Evolutionary conservation across 2,113 vertebrate species (phyloP), one percentile per base, ranked within the genome.

Genomic region (Cyphomyrus plagiostoma): DNA sequence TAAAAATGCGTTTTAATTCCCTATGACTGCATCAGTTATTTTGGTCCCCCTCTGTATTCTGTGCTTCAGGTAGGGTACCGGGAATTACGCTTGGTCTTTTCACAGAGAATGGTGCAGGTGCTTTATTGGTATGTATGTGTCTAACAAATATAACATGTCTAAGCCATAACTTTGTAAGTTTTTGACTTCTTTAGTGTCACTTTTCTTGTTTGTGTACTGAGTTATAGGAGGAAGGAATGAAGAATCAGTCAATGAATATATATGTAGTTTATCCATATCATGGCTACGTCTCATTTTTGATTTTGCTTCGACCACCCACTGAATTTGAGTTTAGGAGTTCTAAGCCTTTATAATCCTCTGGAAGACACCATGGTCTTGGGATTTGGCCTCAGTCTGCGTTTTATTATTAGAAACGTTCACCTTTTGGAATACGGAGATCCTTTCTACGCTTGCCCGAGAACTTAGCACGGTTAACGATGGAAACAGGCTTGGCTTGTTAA

Each of bases 251-350:
- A 77, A 49, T 53, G 30, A n/a, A 56, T 84, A n/a, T 84, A 39
- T 83, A n/a, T 56, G 17, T 39, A 17, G n/a, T 48, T 80, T 39
- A 86, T 46, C 49, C 45, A 15, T 74, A 46, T 82, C 86, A 21
- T 11, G 11, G 23, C 88, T 62, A 66, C 53, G 86, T 91, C 93
- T 92, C 92, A 92, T 91, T 89, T 92, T 91, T 89, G 89, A 93
- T 91, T 90, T 23, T 91, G 90, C 90, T 93, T 80, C 91, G 95
- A 93, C 95, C 95, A 95, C 94, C 96, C 95, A 95, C 92, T 88
- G 91, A 90, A 53, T 86, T 35, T 30, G 66, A 85, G 80, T 85
- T 88, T 93, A 89, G 89, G 92, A 91, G 93, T 92, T 93, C 89
- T 88, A 89, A 91, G 85, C 52, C 74, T 70, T 80, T 39, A 56